Conservation (phyloP, 1,140 invertebrate species). For the Sinella curviseta region DNA sequence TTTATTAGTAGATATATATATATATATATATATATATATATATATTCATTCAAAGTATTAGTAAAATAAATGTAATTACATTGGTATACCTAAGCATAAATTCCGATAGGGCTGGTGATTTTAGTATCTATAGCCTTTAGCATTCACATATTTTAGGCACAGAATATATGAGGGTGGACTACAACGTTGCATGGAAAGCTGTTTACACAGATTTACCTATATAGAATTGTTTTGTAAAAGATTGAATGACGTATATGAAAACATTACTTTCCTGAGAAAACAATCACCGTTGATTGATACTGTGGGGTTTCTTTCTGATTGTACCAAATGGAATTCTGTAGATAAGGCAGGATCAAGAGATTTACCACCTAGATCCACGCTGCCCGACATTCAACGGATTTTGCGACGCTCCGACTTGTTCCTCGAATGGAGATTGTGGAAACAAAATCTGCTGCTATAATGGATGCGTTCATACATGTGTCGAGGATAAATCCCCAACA, state of each 20-base stretch:
- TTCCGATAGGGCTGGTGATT: too few relatives aligned
- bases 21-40: too few relatives aligned
- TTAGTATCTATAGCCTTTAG: too few relatives aligned
- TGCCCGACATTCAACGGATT: background rate
- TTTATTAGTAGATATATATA: too few relatives aligned
- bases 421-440: background rate
- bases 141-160: too few relatives aligned
- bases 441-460: conserved; percentile 1
- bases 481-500: background rate
- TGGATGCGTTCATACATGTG: background rate
- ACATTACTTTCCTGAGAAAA: background rate
- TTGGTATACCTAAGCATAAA: too few relatives aligned
- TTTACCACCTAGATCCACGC: background rate
- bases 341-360: background rate
- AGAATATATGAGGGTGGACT: too few relatives aligned
- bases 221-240: background rate
- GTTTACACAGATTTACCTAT: too few relatives aligned
- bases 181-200: too few relatives aligned
- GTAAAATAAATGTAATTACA: too few relatives aligned
- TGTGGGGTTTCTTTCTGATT: background rate
- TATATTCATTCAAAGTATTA: too few relatives aligned
- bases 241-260: background rate
- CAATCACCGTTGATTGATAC: background rate
- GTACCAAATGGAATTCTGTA: background rate
- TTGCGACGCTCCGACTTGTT: background rate